A percentile compares a stretch with the other conserved stretches of the same genome.
phyloP scores from a whole-genome alignment of 2,797 vertebrate genomes.

The Silurus aristotelis region DNA sequence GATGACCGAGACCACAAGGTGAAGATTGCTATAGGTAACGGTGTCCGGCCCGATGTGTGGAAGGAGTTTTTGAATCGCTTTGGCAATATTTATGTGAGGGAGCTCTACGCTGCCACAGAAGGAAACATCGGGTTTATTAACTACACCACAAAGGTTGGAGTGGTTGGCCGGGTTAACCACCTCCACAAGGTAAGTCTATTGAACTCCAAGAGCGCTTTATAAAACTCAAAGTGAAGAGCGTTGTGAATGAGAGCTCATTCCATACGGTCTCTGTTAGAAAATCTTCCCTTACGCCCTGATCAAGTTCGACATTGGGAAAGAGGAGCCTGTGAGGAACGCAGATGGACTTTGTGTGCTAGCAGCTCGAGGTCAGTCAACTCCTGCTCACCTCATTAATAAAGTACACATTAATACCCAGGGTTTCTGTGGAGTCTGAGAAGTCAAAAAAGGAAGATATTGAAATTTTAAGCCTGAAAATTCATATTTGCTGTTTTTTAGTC shows the following conservation, averaged over 20 bases:
- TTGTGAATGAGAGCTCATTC: background rate
- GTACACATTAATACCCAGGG: too few relatives aligned
- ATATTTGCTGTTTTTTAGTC: too few relatives aligned
- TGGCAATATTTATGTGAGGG: constrained; percentile 79
- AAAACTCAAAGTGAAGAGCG: too few relatives aligned
- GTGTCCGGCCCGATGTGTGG: constrained; percentile 83
- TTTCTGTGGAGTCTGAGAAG: too few relatives aligned
- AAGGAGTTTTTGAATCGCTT: constrained; percentile 82
- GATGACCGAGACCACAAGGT: constrained; percentile 82
- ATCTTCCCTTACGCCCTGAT: constrained; percentile 77
- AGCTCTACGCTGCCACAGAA: constrained; percentile 87
- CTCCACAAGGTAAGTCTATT: constrained; percentile 73
- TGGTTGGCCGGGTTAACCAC: constrained; percentile 77
- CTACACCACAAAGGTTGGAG: constrained; percentile 83
- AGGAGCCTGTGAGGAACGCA: constrained; percentile 82
- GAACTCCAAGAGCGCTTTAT: background rate
- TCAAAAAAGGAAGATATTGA: too few relatives aligned
- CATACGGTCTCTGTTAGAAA: constrained; percentile 66
- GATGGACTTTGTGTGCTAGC: constrained; percentile 82
- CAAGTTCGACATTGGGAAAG: constrained; percentile 87
- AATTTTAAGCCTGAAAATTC: too few relatives aligned
- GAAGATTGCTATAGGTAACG: constrained; percentile 84
- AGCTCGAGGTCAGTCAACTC: constrained; percentile 73
- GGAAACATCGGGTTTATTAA: constrained; percentile 87
- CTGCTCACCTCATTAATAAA: background rate